Percentiles rank a stretch among this genome's conserved stretches.
Evolutionary conservation across 2,797 vertebrate genomes (phyloP).

Genomic region (Gouania willdenowi): DNA sequence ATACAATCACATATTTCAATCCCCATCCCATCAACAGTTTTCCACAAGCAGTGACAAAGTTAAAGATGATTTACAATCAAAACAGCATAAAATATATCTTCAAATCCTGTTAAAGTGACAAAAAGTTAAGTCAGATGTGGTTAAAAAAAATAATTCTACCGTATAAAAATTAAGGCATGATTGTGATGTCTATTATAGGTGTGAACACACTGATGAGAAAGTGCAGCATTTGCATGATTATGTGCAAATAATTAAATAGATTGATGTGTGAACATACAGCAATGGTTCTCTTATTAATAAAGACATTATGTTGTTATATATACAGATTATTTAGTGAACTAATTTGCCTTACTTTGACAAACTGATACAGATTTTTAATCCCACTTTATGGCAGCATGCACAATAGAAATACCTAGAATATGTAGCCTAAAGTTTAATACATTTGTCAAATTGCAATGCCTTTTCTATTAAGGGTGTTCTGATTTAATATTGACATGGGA

Average conservation of each 20-base stretch:
- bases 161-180: slow-evolving; percentile 48
- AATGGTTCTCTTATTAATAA: no score
- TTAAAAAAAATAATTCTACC: slow-evolving; percentile 8
- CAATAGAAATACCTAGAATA: no score
- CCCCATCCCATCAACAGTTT: slow-evolving; percentile 4
- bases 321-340: no score
- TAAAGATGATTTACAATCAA: slow-evolving; percentile 23
- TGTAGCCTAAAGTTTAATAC: no score
- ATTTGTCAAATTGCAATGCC: no score
- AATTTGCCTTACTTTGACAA: no score
- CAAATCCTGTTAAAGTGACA: background rate
- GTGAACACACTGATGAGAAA: slow-evolving; percentile 14
- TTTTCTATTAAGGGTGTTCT: no score
- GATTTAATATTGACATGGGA: no score
- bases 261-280: no score
- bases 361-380: no score
- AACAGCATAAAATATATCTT: slow-evolving; percentile 26
- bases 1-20: slow-evolving; percentile 27
- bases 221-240: slow-evolving; percentile 20
- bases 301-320: no score
- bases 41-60: slow-evolving; percentile 7
- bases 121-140: slow-evolving; percentile 32
- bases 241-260: slow-evolving; percentile 42
- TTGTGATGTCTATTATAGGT: slow-evolving; percentile 32
- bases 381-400: no score